A percentile compares a stretch with the other conserved stretches of the same genome.
These are phyloP conservation scores for Sisor rabdophorus DNA, from an alignment of 2,113 vertebrate genomes.

Conservation along the genomic window DNA sequence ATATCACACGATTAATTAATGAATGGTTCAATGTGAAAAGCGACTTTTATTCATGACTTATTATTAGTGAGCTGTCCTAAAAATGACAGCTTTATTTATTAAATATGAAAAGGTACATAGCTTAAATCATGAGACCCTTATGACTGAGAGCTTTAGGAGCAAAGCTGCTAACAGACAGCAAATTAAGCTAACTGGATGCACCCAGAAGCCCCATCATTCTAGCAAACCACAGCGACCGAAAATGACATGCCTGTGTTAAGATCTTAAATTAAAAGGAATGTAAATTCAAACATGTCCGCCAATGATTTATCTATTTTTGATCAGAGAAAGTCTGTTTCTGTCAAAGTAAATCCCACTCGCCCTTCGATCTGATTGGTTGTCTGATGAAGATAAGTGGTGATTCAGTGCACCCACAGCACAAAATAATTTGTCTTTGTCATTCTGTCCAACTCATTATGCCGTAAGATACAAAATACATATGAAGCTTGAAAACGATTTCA, in stretches of 20 bases:
- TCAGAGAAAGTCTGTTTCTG: constrained; percentile 22
- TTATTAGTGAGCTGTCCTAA: background rate
- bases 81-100: constrained; percentile 1
- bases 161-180: background rate
- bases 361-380: constrained; percentile 27
- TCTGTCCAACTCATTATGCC: constrained; percentile 12
- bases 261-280: constrained; percentile 22
- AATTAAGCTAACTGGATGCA: constrained; percentile 2
- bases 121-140: background rate
- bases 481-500: constrained; percentile 9
- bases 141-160: background rate
- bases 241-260: constrained; percentile 18
- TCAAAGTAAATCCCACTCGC: constrained; percentile 9
- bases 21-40: background rate
- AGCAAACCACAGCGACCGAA: background rate
- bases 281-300: constrained; percentile 13
- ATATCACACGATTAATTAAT: background rate
- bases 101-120: background rate
- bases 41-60: background rate
- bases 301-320: constrained; percentile 31
- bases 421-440: constrained; percentile 30
- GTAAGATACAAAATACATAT: constrained; percentile 19
- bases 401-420: constrained; percentile 20
- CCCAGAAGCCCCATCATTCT: background rate
- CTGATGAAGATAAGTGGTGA: constrained; percentile 29